A percentile compares a stretch with the other conserved stretches of the same genome.
Evolutionary conservation across 1,140 invertebrate species (phyloP).

Genomic region (Lepidostoma basale): DNA sequence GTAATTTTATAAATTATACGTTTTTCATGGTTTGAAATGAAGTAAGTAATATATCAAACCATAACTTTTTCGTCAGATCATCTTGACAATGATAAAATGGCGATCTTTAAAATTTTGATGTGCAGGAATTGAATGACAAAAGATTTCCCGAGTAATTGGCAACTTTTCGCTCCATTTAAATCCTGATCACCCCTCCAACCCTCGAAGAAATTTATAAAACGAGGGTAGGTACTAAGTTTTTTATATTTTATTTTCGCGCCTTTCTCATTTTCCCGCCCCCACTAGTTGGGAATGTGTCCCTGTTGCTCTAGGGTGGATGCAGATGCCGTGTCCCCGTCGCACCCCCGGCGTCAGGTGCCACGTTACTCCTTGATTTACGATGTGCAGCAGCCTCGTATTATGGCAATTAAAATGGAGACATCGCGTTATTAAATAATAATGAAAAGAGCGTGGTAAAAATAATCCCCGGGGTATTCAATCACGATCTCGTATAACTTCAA

Average conservation of each 20-base stretch:
- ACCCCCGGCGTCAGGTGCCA: slow-evolving; percentile 4
- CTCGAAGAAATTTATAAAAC: neutral
- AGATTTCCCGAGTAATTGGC: neutral
- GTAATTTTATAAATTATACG: too few species aligned
- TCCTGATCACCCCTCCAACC: too few species aligned
- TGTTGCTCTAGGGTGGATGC: too few species aligned
- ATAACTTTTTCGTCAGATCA: too few species aligned
- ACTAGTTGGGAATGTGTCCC: too few species aligned
- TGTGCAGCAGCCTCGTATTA: slow-evolving; percentile 6
- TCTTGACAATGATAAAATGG: neutral
- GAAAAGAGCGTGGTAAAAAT: neutral
- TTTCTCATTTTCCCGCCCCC: neutral
- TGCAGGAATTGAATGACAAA: neutral
- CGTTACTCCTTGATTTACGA: neutral
- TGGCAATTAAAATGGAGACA: slow-evolving; percentile 11
- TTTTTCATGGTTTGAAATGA: too few species aligned
- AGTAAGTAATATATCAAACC: too few species aligned
- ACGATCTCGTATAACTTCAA: too few species aligned
- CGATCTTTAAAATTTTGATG: neutral
- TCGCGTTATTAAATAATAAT: neutral
- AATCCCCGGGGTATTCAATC: too few species aligned
- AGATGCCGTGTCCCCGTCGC: neutral
- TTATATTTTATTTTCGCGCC: too few species aligned
- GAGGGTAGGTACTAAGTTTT: too few species aligned
- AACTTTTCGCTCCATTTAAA: neutral